Percentiles rank a stretch among this genome's conserved stretches.
Evolutionary conservation across 2,888 invertebrate species (phyloP).

Genomic region (Aelia acuminata): DNA sequence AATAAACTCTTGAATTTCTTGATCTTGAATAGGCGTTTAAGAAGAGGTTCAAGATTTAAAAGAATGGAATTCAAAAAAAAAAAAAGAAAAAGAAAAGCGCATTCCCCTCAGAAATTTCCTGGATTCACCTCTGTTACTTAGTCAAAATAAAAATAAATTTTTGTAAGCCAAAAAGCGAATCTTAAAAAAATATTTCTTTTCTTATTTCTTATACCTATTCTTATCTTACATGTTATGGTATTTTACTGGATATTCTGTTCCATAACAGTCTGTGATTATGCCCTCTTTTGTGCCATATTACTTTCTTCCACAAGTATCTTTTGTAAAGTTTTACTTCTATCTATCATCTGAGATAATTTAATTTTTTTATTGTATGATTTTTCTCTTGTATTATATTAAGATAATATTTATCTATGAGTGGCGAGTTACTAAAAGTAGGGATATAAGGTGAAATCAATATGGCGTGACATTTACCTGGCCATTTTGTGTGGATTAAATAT

Average conservation of each 20-base stretch:
- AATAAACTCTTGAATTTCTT: too few relatives aligned
- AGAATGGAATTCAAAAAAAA: too few relatives aligned
- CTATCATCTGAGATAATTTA: not conserved
- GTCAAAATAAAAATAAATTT: too few relatives aligned
- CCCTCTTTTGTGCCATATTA: not conserved
- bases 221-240: not conserved
- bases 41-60: too few relatives aligned
- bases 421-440: not conserved
- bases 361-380: not conserved
- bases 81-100: too few relatives aligned
- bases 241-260: not conserved
- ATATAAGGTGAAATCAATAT: not conserved
- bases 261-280: not conserved
- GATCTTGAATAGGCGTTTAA: too few relatives aligned
- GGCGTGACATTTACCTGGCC: not conserved
- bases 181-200: too few relatives aligned
- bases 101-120: too few relatives aligned
- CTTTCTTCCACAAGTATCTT: not conserved
- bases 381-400: not conserved
- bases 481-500: constrained; percentile 16
- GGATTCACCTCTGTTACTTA: too few relatives aligned
- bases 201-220: not conserved
- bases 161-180: too few relatives aligned
- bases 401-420: too few relatives aligned
- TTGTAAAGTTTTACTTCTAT: not conserved